Base-by-base conservation (phyloP, 2,113 vertebrate species). In the Serinus canaria region DNA sequence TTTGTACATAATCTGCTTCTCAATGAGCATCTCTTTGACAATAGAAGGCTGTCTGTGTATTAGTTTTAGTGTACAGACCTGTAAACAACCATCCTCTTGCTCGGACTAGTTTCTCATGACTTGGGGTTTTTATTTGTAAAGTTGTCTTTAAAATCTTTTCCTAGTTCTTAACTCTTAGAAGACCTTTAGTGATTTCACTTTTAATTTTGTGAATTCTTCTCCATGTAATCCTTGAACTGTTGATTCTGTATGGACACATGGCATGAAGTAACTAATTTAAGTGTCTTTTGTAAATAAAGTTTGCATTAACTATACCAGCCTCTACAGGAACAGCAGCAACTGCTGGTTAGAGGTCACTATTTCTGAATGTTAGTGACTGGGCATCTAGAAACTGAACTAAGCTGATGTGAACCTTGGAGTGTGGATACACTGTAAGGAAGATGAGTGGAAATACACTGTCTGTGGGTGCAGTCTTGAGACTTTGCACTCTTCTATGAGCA, bases 231-330 rank as follows among this genome's bases (percentile, higher is more conserved):
- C 96, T 96, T 96, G 97, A 98, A 98, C 97, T 96, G 97, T 98
- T 98, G 96, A 98, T 98, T 98, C 97, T 98, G 97, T 98, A 98
- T 97, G 98, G 98, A 98, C 98, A 98, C 98, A 99, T 98, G 98
- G 98, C 99, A 99, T 99, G 99, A 99, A 97, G 98, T 98, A 98
- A 98, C 98, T 98, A 98, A 98, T 98, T 98, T 98, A 98, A 98
- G 97, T 98, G 96, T 98, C 97, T 98, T 99, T 98, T 98, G 98
- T 99, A 99, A 99, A 99, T 99, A 99, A 99, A 99, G 98, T 99
- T 99, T 99, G 98, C 98, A 98, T 98, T 98, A 99, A 98, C 97
- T 97, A 86, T 96, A 95, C 83, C 87, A 83, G 92, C 94, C 96
- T 98, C 84, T 95, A 25, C 87, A 97, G 96, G 90, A 95, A 75